Base-by-base conservation (phyloP, 30 jellyfish, hydroid and myxozoan species). In the Chrysaora quinquecirrha region DNA sequence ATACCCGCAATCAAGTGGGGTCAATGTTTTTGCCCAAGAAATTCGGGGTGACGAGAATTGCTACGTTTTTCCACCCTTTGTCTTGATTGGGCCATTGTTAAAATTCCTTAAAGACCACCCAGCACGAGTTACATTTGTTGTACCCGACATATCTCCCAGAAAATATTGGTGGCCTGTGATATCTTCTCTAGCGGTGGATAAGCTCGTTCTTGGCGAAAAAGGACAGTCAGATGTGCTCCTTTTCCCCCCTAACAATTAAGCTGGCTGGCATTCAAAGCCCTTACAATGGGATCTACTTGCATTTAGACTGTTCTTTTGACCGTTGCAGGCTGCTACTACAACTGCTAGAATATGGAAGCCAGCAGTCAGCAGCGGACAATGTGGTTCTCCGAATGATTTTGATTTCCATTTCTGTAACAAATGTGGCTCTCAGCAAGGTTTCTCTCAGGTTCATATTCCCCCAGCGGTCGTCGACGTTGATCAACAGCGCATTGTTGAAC, bases 81-180 rank as follows among this genome's bases (percentile, higher is more conserved):
- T 43, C 58, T 43, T 43, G 16, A 43, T 43, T 43, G 58, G 58
- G 12, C 58, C 58, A 16, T 43, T 43, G 16, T 6, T 43, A 43
- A 9, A 16, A 43, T 43, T 43, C 16, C 58, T 43, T 16, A 43
- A 9, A 43, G 58, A 9, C 9, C 9, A 43, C 58, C 58, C 58
- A 43, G 58, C 58, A 16, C 58, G 58, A 19, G 73, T 61, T 27
- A 61, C 73, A 27, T 11, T 61, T 20, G 12, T 61, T 61, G 73
- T 30, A 6, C 73, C 73, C 34, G 73, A 61, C 33, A 30, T 61
- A 27, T 61, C 73, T 19, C 58, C 16, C 58, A 16, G n/a, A n/a
- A n/a, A n/a, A n/a, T n/a, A n/a, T n/a, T n/a, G n/a, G n/a, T n/a
- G n/a, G n/a, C n/a, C n/a, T n/a, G n/a, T n/a, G n/a, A n/a, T n/a